phyloP scores from a whole-genome alignment of 2,113 vertebrate genomes.

The Microtus oregoni region DNA sequence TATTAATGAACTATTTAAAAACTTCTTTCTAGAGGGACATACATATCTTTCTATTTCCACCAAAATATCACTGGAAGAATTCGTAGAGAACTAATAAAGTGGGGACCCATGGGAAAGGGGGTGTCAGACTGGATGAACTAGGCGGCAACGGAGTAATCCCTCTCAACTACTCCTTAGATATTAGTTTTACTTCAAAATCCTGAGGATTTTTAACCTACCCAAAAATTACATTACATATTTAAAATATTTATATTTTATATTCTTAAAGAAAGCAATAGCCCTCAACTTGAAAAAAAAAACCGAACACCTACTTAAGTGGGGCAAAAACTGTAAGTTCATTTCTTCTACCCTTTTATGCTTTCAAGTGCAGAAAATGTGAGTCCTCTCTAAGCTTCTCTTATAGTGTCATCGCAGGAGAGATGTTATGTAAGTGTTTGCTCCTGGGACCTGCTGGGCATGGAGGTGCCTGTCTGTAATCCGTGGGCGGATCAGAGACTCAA shows the following conservation, averaged over 20 bases:
- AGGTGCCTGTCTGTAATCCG: neutral
- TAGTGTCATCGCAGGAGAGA: neutral
- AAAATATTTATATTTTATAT: neutral
- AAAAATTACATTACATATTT: neutral
- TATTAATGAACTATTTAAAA: neutral
- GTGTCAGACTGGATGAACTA: neutral
- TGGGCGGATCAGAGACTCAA: neutral
- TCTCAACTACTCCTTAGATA: neutral
- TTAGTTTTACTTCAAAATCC: neutral
- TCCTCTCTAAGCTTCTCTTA: neutral
- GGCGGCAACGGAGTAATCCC: fast-evolving
- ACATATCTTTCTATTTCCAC: neutral
- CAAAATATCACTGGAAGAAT: neutral
- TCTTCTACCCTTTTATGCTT: neutral
- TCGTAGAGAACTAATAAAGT: neutral
- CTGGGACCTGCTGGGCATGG: neutral
- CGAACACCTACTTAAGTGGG: too few relatives aligned
- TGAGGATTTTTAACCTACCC: neutral
- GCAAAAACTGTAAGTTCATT: neutral
- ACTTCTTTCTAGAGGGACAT: neutral
- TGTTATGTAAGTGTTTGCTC: neutral
- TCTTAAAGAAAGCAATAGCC: neutral
- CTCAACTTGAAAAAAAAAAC: neutral
- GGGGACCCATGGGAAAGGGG: neutral
- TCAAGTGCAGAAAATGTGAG: neutral